These are phyloP conservation scores for Diceros bicornis DNA, from an alignment of 2,797 vertebrate species.

Conservation along the genomic window DNA sequence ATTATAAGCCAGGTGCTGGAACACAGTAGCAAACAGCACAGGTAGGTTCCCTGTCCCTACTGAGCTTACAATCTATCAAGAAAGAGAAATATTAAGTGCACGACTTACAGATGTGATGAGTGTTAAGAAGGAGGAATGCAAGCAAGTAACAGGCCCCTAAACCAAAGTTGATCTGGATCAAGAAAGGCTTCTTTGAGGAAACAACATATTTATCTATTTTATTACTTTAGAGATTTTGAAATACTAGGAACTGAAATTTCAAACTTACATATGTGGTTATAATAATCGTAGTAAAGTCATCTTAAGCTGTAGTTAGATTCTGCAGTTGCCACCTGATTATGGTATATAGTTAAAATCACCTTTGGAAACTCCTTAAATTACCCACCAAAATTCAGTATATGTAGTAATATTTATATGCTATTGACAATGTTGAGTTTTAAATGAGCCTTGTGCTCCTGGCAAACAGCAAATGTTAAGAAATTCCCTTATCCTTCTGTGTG, in stretches of 20 bases:
- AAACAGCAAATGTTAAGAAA: conserved; percentile 29
- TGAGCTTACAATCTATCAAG: neutral
- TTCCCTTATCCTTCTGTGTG: neutral
- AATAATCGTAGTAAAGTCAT: conserved; percentile 18
- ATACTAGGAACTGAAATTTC: conserved; percentile 23
- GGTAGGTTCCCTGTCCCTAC: neutral
- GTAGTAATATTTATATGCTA: conserved; percentile 9
- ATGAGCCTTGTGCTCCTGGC: neutral
- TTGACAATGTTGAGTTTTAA: conserved; percentile 18
- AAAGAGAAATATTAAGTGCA: neutral
- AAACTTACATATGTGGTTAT: neutral
- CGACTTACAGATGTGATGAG: neutral
- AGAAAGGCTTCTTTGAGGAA: conserved; percentile 23
- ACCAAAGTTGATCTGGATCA: neutral
- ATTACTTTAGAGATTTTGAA: conserved; percentile 26
- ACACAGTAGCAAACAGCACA: neutral
- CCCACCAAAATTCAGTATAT: neutral
- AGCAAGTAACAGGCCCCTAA: neutral
- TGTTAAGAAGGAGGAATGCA: conserved; percentile 19
- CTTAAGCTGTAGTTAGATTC: neutral
- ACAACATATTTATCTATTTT: neutral
- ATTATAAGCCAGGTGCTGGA: neutral
- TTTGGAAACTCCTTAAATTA: neutral
- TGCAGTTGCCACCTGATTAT: neutral
- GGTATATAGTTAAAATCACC: neutral